Conservation (phyloP, 2,888 invertebrate genomes). For the Agrypnus murinus region DNA sequence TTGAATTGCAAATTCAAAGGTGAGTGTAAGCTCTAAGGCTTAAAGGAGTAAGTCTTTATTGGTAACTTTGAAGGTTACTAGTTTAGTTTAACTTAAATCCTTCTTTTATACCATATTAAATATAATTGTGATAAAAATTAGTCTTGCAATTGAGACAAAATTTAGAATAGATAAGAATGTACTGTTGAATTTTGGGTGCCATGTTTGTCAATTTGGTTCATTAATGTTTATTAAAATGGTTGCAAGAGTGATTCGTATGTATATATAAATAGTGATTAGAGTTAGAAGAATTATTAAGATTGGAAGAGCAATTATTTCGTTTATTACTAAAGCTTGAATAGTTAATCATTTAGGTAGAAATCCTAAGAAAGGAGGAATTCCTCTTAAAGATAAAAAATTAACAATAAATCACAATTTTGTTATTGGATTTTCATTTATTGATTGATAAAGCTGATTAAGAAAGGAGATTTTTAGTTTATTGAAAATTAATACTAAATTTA, state of each 20-base stretch:
- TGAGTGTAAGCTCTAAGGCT: too few species aligned
- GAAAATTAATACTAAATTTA: slow-evolving; percentile 72
- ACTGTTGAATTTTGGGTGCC: slow-evolving; percentile 64
- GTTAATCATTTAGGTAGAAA: slow-evolving; percentile 78
- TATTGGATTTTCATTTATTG: slow-evolving; percentile 68
- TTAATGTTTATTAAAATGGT: slow-evolving; percentile 72
- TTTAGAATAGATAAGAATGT: slow-evolving; percentile 64
- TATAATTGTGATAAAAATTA: slow-evolving; percentile 56
- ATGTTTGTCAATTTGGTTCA: slow-evolving; percentile 70
- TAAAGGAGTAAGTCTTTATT: too few species aligned
- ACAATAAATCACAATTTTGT: slow-evolving; percentile 73
- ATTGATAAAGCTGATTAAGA: slow-evolving; percentile 75
- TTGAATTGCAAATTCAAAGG: too few species aligned
- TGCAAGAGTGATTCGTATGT: slow-evolving; percentile 74
- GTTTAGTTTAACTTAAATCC: slow-evolving; percentile 75
- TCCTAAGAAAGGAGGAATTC: slow-evolving; percentile 77
- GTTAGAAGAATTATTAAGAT: slow-evolving; percentile 73
- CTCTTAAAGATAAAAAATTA: slow-evolving; percentile 76
- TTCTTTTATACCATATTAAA: slow-evolving; percentile 60
- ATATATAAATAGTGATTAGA: slow-evolving; percentile 75
- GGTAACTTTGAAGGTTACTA: too few species aligned
- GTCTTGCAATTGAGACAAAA: slow-evolving; percentile 61
- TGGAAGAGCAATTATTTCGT: slow-evolving; percentile 70
- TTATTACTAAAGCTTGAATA: slow-evolving; percentile 73
- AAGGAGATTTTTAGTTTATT: slow-evolving; percentile 71